A percentile compares a stretch with the other conserved stretches of the same genome.
Conservation (phyloP, 2,888 invertebrate species). For the Standfussiana lucernea region DNA sequence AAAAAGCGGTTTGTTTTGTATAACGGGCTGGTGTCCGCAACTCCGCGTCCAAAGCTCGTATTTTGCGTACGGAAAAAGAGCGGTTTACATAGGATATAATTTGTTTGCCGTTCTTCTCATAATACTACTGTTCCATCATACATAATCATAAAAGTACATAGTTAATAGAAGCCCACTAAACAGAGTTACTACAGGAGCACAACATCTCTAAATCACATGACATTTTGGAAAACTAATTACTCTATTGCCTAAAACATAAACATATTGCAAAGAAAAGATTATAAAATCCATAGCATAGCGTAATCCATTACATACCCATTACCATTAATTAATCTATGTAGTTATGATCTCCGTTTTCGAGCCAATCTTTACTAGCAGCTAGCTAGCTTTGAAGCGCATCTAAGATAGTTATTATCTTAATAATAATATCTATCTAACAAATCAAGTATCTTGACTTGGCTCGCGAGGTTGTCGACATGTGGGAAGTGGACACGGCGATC, state of each 20-base stretch:
- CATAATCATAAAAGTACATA: constrained; percentile 7
- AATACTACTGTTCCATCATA: not conserved
- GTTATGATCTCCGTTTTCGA: not conserved
- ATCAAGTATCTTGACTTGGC: too few relatives aligned
- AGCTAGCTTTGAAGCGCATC: too few relatives aligned
- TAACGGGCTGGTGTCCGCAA: too few relatives aligned
- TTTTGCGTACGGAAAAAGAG: too few relatives aligned
- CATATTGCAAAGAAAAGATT: not conserved
- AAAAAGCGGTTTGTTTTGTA: not conserved
- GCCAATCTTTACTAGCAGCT: not conserved
- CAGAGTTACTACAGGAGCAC: not conserved
- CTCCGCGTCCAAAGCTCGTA: too few relatives aligned
- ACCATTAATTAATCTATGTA: not conserved
- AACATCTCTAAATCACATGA: not conserved
- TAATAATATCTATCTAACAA: too few relatives aligned
- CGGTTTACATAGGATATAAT: not conserved
- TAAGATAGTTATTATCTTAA: too few relatives aligned
- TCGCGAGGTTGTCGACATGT: too few relatives aligned
- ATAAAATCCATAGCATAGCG: not conserved
- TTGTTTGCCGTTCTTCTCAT: not conserved
- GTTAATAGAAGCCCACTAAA: not conserved
- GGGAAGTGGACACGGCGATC: too few relatives aligned
- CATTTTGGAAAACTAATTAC: not conserved
- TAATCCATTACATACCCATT: not conserved
- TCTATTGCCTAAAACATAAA: not conserved